Percentiles rank a stretch among this genome's conserved stretches.
Conservation (phyloP, 2,888 invertebrate genomes). For the Ramazzottius varieornatus region DNA sequence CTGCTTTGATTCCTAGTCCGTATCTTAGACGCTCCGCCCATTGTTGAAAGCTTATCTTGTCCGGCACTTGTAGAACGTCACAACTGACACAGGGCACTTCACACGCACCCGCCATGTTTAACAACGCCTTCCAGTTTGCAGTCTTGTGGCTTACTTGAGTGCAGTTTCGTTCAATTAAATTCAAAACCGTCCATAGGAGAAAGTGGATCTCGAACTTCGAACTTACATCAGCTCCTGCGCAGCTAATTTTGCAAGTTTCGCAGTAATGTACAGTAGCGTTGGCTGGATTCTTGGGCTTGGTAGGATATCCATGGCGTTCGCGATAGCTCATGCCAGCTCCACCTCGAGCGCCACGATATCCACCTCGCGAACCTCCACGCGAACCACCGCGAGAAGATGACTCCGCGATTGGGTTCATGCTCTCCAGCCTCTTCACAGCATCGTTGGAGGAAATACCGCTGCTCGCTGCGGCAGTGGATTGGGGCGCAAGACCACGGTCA, state of each 20-base stretch:
- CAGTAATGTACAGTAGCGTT: constrained; percentile 87
- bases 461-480: background rate
- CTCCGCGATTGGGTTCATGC: background rate
- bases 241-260: constrained; percentile 94
- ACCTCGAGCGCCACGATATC: background rate
- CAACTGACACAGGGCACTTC: too few species aligned
- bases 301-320: constrained; percentile 18
- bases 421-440: background rate
- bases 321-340: background rate
- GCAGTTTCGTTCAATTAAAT: too few species aligned
- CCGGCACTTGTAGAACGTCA: too few species aligned
- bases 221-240: constrained; percentile 65
- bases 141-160: too few species aligned
- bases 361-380: background rate
- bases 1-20: too few species aligned
- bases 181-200: too few species aligned
- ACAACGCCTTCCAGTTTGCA: too few species aligned
- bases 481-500: background rate
- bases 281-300: constrained; percentile 49
- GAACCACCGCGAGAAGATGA: background rate
- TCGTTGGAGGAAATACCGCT: background rate
- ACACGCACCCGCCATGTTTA: too few species aligned
- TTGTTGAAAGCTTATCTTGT: too few species aligned
- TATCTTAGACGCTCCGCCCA: too few species aligned
- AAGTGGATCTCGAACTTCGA: too few species aligned